Percentiles rank a stretch among this genome's conserved stretches.
These are phyloP conservation scores for Sphaeridia pumilis DNA, from an alignment of 2,888 invertebrate species.

Conservation along the genomic window DNA sequence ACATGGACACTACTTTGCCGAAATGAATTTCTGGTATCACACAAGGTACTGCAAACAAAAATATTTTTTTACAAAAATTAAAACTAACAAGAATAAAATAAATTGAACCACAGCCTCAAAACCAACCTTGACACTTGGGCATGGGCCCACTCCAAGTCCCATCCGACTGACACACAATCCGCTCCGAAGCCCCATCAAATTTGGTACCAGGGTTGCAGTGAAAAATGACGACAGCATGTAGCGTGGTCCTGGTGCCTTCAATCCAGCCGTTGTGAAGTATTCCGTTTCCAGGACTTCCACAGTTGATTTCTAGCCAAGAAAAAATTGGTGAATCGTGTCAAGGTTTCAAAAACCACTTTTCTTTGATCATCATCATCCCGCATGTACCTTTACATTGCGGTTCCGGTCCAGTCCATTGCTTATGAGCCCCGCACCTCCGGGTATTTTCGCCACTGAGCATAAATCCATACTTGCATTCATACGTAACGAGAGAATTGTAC, in stretches of 20 bases:
- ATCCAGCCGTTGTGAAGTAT: conserved; percentile 47
- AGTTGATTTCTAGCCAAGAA: conserved; percentile 46
- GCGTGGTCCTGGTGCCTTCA: conserved; percentile 44
- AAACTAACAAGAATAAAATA: no score
- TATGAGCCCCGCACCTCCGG: conserved; percentile 82
- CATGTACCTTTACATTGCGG: conserved; percentile 79
- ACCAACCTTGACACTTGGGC: conserved; percentile 43
- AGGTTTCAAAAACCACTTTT: no score
- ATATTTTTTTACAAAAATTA: no score
- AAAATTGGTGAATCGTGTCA: no score
- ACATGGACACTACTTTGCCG: conserved; percentile 38
- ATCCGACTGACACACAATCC: conserved; percentile 44
- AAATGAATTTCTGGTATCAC: conserved; percentile 64
- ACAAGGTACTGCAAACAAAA: conserved; percentile 61
- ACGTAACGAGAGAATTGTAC: conserved; percentile 89
- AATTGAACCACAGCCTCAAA: no score
- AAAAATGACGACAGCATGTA: conserved; percentile 45
- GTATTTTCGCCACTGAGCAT: conserved; percentile 80
- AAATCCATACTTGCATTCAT: conserved; percentile 91
- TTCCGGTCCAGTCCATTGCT: conserved; percentile 82
- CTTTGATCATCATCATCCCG: no score
- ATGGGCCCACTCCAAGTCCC: conserved; percentile 47
- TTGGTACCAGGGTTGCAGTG: conserved; percentile 44
- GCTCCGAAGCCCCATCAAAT: conserved; percentile 41
- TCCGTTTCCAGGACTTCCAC: conserved; percentile 42